phyloP scores from a whole-genome alignment of 2,797 vertebrate species.

The Intellagama lesueurii region DNA sequence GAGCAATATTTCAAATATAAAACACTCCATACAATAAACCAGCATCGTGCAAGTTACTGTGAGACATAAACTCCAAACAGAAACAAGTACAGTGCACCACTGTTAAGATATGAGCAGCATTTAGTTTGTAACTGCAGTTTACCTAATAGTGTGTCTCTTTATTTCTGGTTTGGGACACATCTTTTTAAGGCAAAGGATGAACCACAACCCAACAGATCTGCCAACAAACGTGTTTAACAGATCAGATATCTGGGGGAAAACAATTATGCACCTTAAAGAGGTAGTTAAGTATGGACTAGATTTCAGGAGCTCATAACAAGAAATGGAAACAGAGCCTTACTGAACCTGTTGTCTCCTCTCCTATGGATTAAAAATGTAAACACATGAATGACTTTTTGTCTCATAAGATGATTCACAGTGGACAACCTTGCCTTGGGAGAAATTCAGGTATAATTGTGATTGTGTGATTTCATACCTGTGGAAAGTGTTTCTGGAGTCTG shows the following conservation, averaged over 20 bases:
- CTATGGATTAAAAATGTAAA: conserved; percentile 10
- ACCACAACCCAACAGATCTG: neutral
- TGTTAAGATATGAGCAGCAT: no score
- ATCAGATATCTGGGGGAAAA: neutral
- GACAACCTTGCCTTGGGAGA: neutral
- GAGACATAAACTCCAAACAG: neutral
- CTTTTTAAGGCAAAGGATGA: neutral
- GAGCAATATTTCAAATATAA: neutral
- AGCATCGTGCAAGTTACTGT: neutral
- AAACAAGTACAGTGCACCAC: neutral
- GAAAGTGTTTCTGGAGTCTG: neutral
- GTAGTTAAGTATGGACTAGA: neutral
- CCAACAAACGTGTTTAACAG: neutral
- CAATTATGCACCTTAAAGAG: neutral
- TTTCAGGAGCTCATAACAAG: neutral
- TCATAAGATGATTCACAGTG: neutral
- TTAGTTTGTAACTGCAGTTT: no score
- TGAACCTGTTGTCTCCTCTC: neutral
- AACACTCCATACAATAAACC: neutral
- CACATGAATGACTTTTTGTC: neutral
- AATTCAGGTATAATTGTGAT: neutral
- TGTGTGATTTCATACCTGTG: neutral
- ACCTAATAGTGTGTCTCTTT: neutral
- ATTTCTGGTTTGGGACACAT: neutral
- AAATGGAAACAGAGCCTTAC: neutral